phyloP scores from a whole-genome alignment of 30 jellyfish, hydroid and myxozoan genomes.

The Aurelia sp. region DNA sequence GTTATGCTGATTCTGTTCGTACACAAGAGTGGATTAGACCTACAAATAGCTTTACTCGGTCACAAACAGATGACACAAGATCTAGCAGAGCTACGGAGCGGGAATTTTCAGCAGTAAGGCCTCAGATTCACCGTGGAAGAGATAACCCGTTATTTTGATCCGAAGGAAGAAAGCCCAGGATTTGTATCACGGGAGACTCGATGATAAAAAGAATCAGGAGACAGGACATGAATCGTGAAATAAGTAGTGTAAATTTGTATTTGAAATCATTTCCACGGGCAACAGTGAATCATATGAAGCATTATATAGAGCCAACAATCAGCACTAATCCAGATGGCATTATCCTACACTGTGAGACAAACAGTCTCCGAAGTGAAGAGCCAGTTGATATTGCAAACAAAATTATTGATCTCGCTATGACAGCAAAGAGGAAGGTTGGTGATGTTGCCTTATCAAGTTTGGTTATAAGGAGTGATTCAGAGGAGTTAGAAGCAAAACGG shows the following conservation, averaged over 20 bases:
- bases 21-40: no score
- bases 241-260: neutral
- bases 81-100: no score
- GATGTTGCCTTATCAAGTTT: conserved; percentile 25
- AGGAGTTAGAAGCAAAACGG: conserved; percentile 24
- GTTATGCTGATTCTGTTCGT: no score
- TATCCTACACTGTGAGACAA: conserved; percentile 19
- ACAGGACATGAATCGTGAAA: no score
- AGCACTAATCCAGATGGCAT: conserved; percentile 19
- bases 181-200: no score
- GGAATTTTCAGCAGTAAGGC: no score
- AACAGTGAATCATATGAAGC: conserved; percentile 8
- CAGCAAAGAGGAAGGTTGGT: neutral
- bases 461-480: conserved; percentile 12
- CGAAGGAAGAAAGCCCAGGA: no score
- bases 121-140: no score
- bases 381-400: conserved; percentile 19
- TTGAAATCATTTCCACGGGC: conserved; percentile 36
- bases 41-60: no score
- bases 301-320: conserved; percentile 26
- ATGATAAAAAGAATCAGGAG: no score
- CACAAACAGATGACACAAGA: no score
- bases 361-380: conserved; percentile 5
- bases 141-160: no score
- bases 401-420: conserved; percentile 10